phyloP scores from a whole-genome alignment of 2,888 invertebrate genomes.

The Melikaiella ostensackeni region DNA sequence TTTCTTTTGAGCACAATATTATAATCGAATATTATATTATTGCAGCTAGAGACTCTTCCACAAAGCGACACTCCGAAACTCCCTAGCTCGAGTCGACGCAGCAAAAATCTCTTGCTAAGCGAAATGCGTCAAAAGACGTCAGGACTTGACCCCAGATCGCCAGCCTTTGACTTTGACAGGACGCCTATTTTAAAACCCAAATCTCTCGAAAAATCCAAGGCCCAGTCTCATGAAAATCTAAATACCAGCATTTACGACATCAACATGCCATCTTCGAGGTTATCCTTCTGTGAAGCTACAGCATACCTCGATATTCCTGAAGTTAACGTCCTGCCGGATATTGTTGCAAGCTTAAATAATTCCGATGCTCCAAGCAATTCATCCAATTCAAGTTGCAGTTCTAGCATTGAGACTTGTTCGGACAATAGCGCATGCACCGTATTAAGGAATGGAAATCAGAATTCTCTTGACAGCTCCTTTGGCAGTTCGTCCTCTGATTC shows the following conservation, averaged over 20 bases:
- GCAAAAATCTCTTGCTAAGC: conserved; percentile 7
- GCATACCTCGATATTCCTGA: conserved; percentile 59
- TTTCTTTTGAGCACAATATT: background rate
- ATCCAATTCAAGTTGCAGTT: background rate
- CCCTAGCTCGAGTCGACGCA: background rate
- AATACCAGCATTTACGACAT: conserved; percentile 48
- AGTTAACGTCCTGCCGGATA: conserved; percentile 63
- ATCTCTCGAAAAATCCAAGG: conserved; percentile 52
- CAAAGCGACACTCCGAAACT: conserved; percentile 20
- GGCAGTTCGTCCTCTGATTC: background rate
- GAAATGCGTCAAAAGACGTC: conserved; percentile 50
- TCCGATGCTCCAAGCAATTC: background rate
- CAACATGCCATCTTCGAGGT: conserved; percentile 47
- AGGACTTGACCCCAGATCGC: conserved; percentile 69
- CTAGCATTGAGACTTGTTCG: background rate
- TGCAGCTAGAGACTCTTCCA: background rate
- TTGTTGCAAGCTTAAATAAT: conserved; percentile 26
- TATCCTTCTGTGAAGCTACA: conserved; percentile 64
- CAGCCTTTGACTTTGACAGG: conserved; percentile 69
- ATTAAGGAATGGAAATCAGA: background rate
- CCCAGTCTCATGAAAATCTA: conserved; percentile 51
- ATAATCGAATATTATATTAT: background rate
- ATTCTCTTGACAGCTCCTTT: background rate
- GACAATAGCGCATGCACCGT: conserved; percentile 7
- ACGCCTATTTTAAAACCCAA: conserved; percentile 68